phyloP scores from a whole-genome alignment of 2,888 invertebrate species.

The Danaus chrysippus region DNA sequence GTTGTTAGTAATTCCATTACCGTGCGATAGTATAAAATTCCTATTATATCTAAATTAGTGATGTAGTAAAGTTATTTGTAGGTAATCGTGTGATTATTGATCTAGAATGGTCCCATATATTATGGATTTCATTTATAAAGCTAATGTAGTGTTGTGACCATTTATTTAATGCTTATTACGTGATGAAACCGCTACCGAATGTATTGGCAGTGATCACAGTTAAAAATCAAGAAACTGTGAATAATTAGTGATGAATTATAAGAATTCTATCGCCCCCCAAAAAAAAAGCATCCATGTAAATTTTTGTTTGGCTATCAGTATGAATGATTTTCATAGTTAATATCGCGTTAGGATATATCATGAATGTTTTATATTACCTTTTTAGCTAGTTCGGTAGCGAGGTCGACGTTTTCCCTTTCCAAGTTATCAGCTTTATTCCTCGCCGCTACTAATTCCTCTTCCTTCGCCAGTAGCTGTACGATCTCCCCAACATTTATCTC shows the following conservation, averaged over 20 bases:
- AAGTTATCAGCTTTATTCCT: constrained; percentile 91
- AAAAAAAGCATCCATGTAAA: too few species aligned
- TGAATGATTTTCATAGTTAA: constrained; percentile 15
- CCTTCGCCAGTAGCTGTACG: constrained; percentile 93
- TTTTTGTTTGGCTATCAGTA: background rate
- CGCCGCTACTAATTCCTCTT: constrained; percentile 93
- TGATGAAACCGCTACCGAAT: background rate
- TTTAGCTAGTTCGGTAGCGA: constrained; percentile 91
- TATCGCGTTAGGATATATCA: constrained; percentile 1
- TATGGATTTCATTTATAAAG: background rate
- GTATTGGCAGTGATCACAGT: background rate
- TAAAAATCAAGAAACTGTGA: background rate
- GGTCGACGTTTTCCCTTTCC: constrained; percentile 92
- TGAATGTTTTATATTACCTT: constrained; percentile 65
- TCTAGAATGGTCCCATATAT: background rate
- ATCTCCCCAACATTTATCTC: constrained; percentile 95
- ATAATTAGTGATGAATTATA: too few species aligned
- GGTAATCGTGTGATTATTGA: background rate
- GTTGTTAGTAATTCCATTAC: constrained; percentile 40
- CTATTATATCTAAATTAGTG: constrained; percentile 17
- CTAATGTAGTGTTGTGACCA: background rate
- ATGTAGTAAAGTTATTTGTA: background rate
- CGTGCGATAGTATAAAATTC: constrained; percentile 25
- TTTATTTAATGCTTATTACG: too few species aligned
- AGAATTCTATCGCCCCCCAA: too few species aligned